These are phyloP conservation scores for Salmo trutta DNA, from an alignment of 2,797 vertebrate species.

Conservation along the genomic window DNA sequence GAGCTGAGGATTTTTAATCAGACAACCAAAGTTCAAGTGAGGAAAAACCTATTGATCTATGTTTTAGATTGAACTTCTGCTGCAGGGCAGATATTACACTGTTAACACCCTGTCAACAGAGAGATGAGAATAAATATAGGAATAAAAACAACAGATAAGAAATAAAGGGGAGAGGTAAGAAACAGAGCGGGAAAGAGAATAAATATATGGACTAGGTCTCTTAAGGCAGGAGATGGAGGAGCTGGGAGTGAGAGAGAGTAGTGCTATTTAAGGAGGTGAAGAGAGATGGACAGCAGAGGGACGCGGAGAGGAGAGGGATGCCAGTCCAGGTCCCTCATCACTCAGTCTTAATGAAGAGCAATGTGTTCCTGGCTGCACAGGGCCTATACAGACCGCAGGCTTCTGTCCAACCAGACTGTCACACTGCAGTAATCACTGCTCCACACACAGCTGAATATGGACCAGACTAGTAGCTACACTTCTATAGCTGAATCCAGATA, in stretches of 20 bases:
- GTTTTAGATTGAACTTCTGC: neutral
- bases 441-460: neutral
- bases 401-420: conserved; percentile 13
- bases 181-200: neutral
- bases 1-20: neutral
- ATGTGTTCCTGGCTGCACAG: conserved; percentile 58
- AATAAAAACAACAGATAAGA: neutral
- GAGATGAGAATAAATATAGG: neutral
- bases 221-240: neutral
- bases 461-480: neutral
- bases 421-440: conserved; percentile 7
- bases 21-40: neutral
- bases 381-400: conserved; percentile 48
- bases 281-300: neutral
- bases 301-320: neutral
- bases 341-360: conserved; percentile 71
- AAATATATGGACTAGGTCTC: neutral
- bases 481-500: neutral
- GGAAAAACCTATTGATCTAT: neutral
- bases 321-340: conserved; percentile 48
- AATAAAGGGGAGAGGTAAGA: neutral
- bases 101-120: neutral
- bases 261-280: conserved; percentile 1
- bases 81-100: neutral
- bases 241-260: neutral